Conservation (phyloP, 2,888 invertebrate species). For the Lasius fuliginosus region DNA sequence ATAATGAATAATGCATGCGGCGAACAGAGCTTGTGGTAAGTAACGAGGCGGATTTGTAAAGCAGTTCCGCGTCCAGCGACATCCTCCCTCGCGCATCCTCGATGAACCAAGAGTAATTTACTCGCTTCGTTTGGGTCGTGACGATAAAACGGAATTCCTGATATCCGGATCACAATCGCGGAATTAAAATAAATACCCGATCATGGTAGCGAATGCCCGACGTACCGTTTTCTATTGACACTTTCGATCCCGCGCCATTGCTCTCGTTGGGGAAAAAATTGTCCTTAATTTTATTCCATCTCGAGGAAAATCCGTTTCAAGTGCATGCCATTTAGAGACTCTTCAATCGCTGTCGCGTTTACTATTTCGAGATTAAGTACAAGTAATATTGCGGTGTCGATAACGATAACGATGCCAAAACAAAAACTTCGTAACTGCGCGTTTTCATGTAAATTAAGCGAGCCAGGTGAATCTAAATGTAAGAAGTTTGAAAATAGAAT, state of each 20-base stretch:
- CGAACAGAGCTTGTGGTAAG: conserved; percentile 71
- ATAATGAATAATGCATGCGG: conserved; percentile 73
- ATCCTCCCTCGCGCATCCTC: conserved; percentile 34
- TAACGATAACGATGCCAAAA: conserved; percentile 1
- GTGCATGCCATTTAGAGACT: conserved; percentile 10
- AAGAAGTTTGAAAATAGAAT: conserved; percentile 18
- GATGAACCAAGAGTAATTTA: conserved; percentile 72
- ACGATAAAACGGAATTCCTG: conserved; percentile 49
- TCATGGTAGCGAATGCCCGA: background rate
- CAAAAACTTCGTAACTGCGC: conserved; percentile 1
- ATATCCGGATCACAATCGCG: conserved; percentile 50
- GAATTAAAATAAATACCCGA: conserved; percentile 50
- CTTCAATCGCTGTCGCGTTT: background rate
- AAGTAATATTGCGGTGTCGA: conserved; percentile 8
- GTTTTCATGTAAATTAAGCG: conserved; percentile 39
- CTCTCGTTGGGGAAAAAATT: conserved; percentile 21
- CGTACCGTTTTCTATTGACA: background rate
- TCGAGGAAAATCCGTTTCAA: background rate
- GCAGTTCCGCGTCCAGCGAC: conserved; percentile 53
- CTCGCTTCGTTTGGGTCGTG: conserved; percentile 43
- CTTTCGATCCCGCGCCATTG: background rate
- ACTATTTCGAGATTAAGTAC: background rate
- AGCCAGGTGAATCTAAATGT: conserved; percentile 14
- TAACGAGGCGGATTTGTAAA: conserved; percentile 77
- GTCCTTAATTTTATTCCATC: conserved; percentile 8